Base-by-base conservation (phyloP, 2,888 invertebrate genomes). In the Desoria tigrina region DNA sequence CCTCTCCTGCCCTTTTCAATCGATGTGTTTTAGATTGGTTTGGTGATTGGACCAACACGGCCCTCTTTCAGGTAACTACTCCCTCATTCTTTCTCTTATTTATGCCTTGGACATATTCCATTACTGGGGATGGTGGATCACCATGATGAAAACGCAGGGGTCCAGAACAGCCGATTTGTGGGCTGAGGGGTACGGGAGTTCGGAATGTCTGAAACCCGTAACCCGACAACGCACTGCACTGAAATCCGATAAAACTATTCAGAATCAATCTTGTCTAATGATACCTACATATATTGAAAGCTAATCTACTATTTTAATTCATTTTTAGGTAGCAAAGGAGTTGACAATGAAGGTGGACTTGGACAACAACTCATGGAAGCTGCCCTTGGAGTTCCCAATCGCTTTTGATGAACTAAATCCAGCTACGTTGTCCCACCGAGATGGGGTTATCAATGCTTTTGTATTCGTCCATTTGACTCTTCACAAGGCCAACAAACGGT, bases 1-100 rank as follows among this genome's bases (percentile, higher is more conserved):
- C 99, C 0, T 99, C 99, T 4, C 99, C 99, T 32, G 99, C 99
- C 3, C 84, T 99, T 64, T 99, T 99, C 85, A 99, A 99, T 84
- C 88, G 98, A 81, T 99, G 98, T 81, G 98, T 99, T 14, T 86
- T 99, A 77, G 98, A 99, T 82, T 98, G 98, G 98, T 98, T 99
- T 81, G 99, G 99, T 14, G 99, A 99, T 81, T 99, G 99, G 99
- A 94, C 96, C 24, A 94, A 96, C 78, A 92, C 93, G 2, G 94
- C 95, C 0, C 82, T 94, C 32, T 94, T 90, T 86, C 94, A 94
- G 83, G 92, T 32, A 32, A 4, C 32, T 32, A 32, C 4, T 32
- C 11, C 4, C 11, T 11, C 4, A 32, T 11, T 32, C 11, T 32
- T 32, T 32, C 32, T 7, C 32, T n/a, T n/a, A n/a, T n/a, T n/a